Evolutionary conservation across 2,113 vertebrate species (phyloP).

Genomic region (Takifugu flavidus): DNA sequence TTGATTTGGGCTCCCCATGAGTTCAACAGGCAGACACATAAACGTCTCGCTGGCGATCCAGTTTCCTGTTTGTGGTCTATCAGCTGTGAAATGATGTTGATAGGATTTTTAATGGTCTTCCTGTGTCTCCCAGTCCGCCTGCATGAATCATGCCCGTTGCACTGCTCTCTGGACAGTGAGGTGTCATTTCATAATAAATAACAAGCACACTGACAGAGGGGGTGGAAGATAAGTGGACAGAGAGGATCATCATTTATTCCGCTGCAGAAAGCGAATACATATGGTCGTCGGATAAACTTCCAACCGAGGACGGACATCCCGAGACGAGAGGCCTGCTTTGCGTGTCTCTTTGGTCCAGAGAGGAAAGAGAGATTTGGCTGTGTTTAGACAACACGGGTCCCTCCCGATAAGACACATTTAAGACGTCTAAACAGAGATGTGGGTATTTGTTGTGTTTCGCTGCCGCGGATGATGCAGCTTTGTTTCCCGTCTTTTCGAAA

Average conservation of each 20-base stretch:
- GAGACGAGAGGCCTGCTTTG: constrained; percentile 50
- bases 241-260: constrained; percentile 60
- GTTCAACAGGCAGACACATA: constrained; percentile 29
- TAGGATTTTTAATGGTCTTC: constrained; percentile 63
- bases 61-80: constrained; percentile 33
- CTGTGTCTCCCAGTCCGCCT: constrained; percentile 49
- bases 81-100: constrained; percentile 52
- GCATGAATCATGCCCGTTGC: constrained; percentile 61
- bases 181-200: constrained; percentile 71
- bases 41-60: constrained; percentile 29
- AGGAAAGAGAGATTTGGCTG: constrained; percentile 67
- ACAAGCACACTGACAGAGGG: constrained; percentile 45
- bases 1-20: constrained; percentile 42
- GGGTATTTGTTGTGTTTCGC: constrained; percentile 71
- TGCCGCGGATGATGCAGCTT: constrained; percentile 45
- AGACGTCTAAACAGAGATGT: constrained; percentile 66
- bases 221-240: constrained; percentile 59
- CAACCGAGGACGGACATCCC: constrained; percentile 61
- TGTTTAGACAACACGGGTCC: constrained; percentile 67
- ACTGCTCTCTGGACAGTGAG: constrained; percentile 51
- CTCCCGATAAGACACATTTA: constrained; percentile 66
- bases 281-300: constrained; percentile 73
- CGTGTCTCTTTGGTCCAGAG: constrained; percentile 56
- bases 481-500: constrained; percentile 56
- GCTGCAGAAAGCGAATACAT: constrained; percentile 64